phyloP scores from a whole-genome alignment of 2,113 vertebrate genomes.

The Rallus limicola region DNA sequence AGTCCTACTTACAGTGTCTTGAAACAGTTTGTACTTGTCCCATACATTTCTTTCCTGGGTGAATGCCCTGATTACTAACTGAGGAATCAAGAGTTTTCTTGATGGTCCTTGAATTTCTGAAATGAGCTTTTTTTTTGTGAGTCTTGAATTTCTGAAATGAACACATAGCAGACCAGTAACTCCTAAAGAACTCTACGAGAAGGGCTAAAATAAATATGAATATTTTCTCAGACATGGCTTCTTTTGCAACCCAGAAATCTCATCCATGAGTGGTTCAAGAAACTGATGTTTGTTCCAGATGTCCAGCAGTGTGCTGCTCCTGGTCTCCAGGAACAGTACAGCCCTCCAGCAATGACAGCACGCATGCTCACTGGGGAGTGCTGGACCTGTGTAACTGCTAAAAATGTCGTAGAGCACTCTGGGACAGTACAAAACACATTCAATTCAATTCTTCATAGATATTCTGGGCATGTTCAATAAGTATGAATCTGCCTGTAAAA shows the following conservation, averaged over 20 bases:
- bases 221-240: not conserved
- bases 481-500: not conserved
- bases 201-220: not conserved
- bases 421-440: too few relatives aligned
- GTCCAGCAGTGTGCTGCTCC: not conserved
- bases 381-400: not conserved
- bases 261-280: not conserved
- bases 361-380: accelerated
- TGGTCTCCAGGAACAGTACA: not conserved
- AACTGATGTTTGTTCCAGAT: not conserved
- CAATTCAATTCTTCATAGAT: not conserved
- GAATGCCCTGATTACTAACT: not conserved
- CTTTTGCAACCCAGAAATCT: not conserved
- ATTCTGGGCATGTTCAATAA: not conserved
- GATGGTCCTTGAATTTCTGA: not conserved
- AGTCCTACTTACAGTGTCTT: not conserved
- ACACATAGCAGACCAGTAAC: not conserved
- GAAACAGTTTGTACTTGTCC: not conserved
- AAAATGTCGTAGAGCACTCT: not conserved
- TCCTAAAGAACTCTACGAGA: not conserved
- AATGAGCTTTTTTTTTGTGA: not conserved
- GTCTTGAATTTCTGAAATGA: not conserved
- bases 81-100: not conserved
- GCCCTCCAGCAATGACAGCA: not conserved
- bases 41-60: not conserved